phyloP scores from a whole-genome alignment of 2,797 vertebrate genomes.

The Cirrhinus mrigala region DNA sequence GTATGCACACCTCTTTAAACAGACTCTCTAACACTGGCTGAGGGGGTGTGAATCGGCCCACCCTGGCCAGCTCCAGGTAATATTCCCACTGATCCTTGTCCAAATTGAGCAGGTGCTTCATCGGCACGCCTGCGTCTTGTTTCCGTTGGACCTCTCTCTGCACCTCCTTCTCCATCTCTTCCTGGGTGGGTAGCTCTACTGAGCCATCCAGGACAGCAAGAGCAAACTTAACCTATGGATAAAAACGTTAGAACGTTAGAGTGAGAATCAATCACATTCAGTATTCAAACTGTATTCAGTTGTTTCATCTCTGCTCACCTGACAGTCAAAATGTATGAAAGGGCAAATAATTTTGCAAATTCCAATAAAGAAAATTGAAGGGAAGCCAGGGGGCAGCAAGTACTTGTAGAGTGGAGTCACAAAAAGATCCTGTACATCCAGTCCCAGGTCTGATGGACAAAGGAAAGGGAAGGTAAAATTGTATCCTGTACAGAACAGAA shows the following conservation, averaged over 20 bases:
- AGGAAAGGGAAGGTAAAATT: conserved; percentile 79
- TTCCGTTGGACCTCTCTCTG: conserved; percentile 59
- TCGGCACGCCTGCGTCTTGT: conserved; percentile 58
- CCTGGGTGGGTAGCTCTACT: conserved; percentile 68
- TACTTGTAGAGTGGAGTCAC: conserved; percentile 76
- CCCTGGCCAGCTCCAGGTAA: conserved; percentile 68
- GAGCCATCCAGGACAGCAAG: conserved; percentile 75
- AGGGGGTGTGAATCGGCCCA: conserved; percentile 69
- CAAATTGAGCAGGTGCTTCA: conserved; percentile 74
- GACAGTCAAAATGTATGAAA: conserved; percentile 81
- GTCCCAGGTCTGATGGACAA: conserved; percentile 61
- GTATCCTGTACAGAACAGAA: conserved; percentile 85
- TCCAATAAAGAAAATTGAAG: conserved; percentile 80
- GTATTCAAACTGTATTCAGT: not conserved
- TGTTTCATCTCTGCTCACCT: conserved; percentile 66
- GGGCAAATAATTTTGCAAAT: conserved; percentile 81
- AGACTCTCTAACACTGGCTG: conserved; percentile 68
- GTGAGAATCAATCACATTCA: not conserved
- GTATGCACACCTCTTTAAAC: conserved; percentile 73
- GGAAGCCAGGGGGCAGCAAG: conserved; percentile 76
- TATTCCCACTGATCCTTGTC: conserved; percentile 79
- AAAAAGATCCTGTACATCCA: conserved; percentile 69
- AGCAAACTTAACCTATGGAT: conserved; percentile 73
- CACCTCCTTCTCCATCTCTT: conserved; percentile 73
- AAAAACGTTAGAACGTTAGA: conserved; percentile 8